Base-by-base conservation (phyloP, 2,797 vertebrate species). In the Spea hammondii region DNA sequence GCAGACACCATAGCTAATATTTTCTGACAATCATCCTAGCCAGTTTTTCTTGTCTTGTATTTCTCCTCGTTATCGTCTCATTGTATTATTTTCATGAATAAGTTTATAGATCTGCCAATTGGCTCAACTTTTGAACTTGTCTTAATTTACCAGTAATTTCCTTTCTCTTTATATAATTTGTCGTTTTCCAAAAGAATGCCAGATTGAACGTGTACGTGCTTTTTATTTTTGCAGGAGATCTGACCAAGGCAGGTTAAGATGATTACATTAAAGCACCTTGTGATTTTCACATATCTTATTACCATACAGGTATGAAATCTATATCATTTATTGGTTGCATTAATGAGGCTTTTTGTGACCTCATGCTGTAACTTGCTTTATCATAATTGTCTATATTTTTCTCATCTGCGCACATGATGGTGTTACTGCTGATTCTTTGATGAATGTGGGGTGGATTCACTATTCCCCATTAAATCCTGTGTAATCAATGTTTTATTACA, bases 71-170 rank as follows among this genome's bases (percentile, higher is more conserved):
- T 32, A 32, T 32, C 32, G 1, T 32, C 32, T 32, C 1, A 17
- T 17, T 17, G 32, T 32, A 32, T 32, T 32, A 32, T 32, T 1
- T 32, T 32, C 32, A 32, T 32, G 32, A 32, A 32, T 32, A 32
- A 1, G 32, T 32, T 32, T 32, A 32, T 32, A 32, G 45, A 14
- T 60, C 66, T 70, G 49, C 11, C 17, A 32, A 17, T n/a, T 51
- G 44, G 54, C 48, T 80, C 53, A 66, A 17, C 70, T 77, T 72
- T 72, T 81, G 60, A 72, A 77, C 79, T 44, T 51, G 46, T 51
- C 12, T 67, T 13, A 46, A 74, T 55, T 68, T 45, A 51, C 48
- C 55, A 53, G 51, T 66, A 17, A n/a, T 44, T 32, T 32, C 12
- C 47, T 14, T 12, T 10, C 51, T n/a, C 67, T 70, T 32, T 4